Evolutionary conservation across 2,888 invertebrate genomes (phyloP).

Genomic region (Scrobipalpa costella): DNA sequence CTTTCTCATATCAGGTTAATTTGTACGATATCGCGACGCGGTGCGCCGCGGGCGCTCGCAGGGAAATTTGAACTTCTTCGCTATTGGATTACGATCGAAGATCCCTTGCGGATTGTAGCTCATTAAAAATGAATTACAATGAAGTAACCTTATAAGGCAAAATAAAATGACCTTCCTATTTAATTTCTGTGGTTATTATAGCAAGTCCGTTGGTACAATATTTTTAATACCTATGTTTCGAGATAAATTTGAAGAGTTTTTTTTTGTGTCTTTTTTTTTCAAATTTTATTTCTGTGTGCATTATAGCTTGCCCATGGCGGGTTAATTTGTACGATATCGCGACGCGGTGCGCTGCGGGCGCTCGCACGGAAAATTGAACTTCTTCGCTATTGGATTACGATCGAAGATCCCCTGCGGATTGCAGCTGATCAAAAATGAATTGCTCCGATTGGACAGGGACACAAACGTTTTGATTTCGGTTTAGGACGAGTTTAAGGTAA

Average conservation of each 20-base stretch:
- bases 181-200: too few species aligned
- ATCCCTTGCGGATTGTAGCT: slow-evolving; percentile 55
- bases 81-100: slow-evolving; percentile 73
- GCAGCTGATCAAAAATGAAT: slow-evolving; percentile 56
- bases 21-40: slow-evolving; percentile 64
- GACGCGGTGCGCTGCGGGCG: slow-evolving; percentile 55
- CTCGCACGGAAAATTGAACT: slow-evolving; percentile 76
- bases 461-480: slow-evolving; percentile 45
- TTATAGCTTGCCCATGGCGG: slow-evolving; percentile 51
- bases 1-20: slow-evolving; percentile 61
- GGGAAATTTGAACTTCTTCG: slow-evolving; percentile 74
- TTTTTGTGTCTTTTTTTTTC: not conserved
- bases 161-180: too few species aligned
- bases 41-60: slow-evolving; percentile 62
- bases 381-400: slow-evolving; percentile 70
- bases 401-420: slow-evolving; percentile 64
- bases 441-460: slow-evolving; percentile 51
- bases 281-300: slow-evolving; percentile 36
- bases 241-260: too few species aligned
- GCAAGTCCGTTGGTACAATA: too few species aligned
- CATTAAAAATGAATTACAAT: slow-evolving; percentile 62
- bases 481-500: not conserved
- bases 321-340: slow-evolving; percentile 74
- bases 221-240: too few species aligned
- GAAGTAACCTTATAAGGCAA: too few species aligned